Evolutionary conservation across 2,888 invertebrate species (phyloP).

Genomic region (Eupithecia subumbrata): DNA sequence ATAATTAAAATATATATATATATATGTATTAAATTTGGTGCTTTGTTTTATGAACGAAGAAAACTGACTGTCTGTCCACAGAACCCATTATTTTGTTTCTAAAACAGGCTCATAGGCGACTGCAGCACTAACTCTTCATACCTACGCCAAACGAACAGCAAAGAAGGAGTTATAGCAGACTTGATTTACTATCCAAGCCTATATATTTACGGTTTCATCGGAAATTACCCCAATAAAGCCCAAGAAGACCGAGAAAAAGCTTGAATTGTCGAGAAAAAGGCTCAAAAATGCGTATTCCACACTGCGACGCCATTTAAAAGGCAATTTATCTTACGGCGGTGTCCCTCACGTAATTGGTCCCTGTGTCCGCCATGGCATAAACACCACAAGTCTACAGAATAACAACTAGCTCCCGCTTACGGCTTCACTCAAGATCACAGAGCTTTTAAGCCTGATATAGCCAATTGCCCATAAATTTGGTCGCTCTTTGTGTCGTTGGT

Average conservation of each 20-base stretch:
- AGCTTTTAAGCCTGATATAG: not conserved
- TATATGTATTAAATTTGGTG: too few species aligned
- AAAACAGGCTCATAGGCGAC: not conserved
- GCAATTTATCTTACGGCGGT: slow-evolving; percentile 9
- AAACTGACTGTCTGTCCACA: not conserved
- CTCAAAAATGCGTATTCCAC: not conserved
- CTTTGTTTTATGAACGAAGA: not conserved
- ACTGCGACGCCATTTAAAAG: slow-evolving; percentile 11
- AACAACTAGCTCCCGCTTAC: not conserved
- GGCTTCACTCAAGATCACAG: slow-evolving; percentile 4
- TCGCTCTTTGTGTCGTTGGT: not conserved
- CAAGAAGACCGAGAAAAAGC: not conserved
- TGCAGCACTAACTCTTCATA: not conserved
- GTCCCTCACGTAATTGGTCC: slow-evolving; percentile 20
- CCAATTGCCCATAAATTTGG: not conserved
- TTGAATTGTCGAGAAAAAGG: not conserved
- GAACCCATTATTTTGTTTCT: not conserved
- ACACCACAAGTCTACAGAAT: slow-evolving; percentile 8
- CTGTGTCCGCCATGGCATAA: slow-evolving; percentile 6
- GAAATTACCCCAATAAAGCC: slow-evolving; percentile 11
- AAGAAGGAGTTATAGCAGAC: not conserved
- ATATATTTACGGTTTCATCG: not conserved
- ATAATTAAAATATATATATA: too few species aligned
- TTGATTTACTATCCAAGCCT: not conserved
- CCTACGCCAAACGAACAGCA: not conserved